Conservation (phyloP, 30 jellyfish, hydroid and myxozoan genomes). For the Haliclystus octoradiatus region DNA sequence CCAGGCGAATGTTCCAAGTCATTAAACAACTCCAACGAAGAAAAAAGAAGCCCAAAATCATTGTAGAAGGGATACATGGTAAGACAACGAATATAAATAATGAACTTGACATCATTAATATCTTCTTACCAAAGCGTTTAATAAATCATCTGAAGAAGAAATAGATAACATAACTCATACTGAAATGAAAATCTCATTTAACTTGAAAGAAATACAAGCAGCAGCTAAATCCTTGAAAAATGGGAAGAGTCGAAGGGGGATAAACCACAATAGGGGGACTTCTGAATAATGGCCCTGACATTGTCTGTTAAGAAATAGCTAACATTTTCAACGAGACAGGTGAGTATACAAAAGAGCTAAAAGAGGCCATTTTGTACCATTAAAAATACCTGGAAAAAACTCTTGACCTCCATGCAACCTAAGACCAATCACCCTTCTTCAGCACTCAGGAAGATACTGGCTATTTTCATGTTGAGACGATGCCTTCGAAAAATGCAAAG, state of each 20-base stretch:
- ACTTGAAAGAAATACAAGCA: constrained; percentile 3
- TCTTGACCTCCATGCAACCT: no score
- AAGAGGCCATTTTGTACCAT: constrained; percentile 18
- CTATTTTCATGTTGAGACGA: no score
- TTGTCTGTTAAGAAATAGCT: no score
- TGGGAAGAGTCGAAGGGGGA: constrained; percentile 12
- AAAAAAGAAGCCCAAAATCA: no score
- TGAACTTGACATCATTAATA: constrained; percentile 1
- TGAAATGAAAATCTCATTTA: constrained; percentile 2
- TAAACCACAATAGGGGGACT: constrained; percentile 5
- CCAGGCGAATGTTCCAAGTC: no score
- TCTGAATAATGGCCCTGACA: constrained; percentile 19
- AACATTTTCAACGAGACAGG: no score
- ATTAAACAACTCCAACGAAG: no score
- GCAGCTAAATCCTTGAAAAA: constrained; percentile 2
- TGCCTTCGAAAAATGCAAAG: no score
- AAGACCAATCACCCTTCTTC: no score
- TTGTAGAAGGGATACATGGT: no score
- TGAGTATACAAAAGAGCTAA: constrained; percentile 13
- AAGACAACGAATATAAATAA: constrained; percentile 15
- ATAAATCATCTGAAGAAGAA: constrained; percentile 3
- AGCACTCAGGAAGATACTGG: no score
- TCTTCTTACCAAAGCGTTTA: constrained; percentile 4
- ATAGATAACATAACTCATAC: background rate
- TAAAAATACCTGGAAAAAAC: no score